Evolutionary conservation across 2,797 vertebrate species (phyloP).

Genomic region (Taenioides sp.): DNA sequence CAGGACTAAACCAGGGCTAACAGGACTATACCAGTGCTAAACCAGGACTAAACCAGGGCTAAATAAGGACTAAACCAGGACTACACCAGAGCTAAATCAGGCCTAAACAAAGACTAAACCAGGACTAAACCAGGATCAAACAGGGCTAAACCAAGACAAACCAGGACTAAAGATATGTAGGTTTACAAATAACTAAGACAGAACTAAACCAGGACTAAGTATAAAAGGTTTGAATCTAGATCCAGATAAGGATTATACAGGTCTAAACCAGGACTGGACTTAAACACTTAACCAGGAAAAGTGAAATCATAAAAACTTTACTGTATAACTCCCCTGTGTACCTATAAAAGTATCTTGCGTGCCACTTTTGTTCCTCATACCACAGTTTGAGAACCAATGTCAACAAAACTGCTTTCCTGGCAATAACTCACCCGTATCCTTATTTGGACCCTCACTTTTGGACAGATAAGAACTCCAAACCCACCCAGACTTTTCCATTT

Average conservation of each 20-base stretch:
- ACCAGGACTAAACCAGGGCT: neutral
- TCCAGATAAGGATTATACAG: too few relatives aligned
- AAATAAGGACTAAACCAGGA: neutral
- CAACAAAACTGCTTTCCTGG: conserved; percentile 63
- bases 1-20: too few relatives aligned
- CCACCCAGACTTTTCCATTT: conserved; percentile 34
- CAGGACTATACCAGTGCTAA: neutral
- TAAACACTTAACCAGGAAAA: too few relatives aligned
- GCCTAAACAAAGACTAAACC: neutral
- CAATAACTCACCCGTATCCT: conserved; percentile 72
- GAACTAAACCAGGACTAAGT: neutral
- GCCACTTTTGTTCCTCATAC: conserved; percentile 51
- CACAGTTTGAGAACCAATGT: conserved; percentile 16
- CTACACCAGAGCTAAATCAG: neutral
- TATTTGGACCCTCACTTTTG: conserved; percentile 82
- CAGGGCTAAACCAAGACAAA: neutral
- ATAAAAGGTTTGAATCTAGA: neutral
- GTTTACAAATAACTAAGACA: too few relatives aligned
- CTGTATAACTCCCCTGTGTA: neutral
- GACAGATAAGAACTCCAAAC: conserved; percentile 45
- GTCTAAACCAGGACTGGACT: too few relatives aligned
- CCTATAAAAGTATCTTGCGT: conserved; percentile 46
- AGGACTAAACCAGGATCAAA: neutral
- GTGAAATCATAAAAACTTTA: neutral
- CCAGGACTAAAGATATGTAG: too few relatives aligned